Conservation (phyloP, 37 sponge, comb jelly and placozoan genomes). For the Spongia lamella region DNA sequence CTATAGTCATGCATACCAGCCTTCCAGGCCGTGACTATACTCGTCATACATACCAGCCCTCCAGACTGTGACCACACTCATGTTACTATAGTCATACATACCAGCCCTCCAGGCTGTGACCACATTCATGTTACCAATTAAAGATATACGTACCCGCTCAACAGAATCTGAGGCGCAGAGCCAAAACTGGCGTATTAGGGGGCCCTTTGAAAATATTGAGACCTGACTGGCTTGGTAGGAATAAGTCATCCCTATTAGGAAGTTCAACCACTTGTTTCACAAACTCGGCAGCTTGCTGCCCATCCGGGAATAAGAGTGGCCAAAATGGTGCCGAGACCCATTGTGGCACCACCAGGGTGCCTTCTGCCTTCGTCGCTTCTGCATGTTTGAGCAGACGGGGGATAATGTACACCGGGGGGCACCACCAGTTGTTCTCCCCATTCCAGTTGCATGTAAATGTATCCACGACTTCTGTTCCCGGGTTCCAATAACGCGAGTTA, state of each 20-base stretch:
- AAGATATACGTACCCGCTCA: background rate
- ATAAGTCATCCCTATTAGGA: background rate
- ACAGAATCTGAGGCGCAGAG: background rate
- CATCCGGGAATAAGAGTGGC: conserved; percentile 26
- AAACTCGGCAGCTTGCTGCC: conserved; percentile 9
- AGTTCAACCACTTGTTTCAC: background rate
- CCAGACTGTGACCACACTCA: too few relatives aligned
- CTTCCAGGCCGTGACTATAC: too few relatives aligned
- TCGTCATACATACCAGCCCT: too few relatives aligned
- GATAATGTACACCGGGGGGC: conserved; percentile 17
- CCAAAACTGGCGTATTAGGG: conserved; percentile 11
- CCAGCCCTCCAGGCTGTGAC: too few relatives aligned
- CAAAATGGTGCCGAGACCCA: conserved; percentile 49
- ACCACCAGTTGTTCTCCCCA: conserved; percentile 36
- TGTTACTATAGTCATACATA: too few relatives aligned
- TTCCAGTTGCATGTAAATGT: too few relatives aligned
- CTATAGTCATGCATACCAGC: too few relatives aligned
- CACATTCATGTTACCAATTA: too few relatives aligned
- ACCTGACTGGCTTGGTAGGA: background rate
- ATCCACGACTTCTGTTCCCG: conserved; percentile 16
- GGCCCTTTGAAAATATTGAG: background rate
- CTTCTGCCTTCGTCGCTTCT: background rate
- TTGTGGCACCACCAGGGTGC: conserved; percentile 28
- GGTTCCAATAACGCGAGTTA: conserved; percentile 9
- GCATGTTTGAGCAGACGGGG: conserved; percentile 22